These are phyloP conservation scores for Dinothrombium tinctorium DNA, from an alignment of 1,140 invertebrate genomes.

Conservation along the genomic window DNA sequence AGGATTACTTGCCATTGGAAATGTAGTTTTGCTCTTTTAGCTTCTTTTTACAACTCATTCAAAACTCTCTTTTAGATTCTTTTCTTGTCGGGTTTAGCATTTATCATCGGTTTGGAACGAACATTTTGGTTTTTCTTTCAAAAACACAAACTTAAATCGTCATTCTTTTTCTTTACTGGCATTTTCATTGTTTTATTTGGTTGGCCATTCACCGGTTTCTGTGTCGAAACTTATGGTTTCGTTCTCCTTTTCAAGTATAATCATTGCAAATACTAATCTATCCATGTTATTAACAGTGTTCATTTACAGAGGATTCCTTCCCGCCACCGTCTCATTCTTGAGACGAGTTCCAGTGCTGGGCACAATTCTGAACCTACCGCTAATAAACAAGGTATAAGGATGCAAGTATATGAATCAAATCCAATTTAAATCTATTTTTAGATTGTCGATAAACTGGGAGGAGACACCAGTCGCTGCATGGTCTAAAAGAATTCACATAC, in stretches of 20 bases:
- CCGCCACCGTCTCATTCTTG: constrained; percentile 37
- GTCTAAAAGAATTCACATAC: too few species aligned
- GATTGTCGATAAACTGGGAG: constrained; percentile 12
- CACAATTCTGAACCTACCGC: constrained; percentile 31
- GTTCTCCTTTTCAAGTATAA: constrained; percentile 27
- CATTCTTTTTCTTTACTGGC: constrained; percentile 75
- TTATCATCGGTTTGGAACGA: constrained; percentile 83
- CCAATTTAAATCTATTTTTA: not conserved
- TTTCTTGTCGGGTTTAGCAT: constrained; percentile 78
- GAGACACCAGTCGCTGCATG: constrained; percentile 13
- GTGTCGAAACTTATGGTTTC: constrained; percentile 60
- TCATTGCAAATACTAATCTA: too few species aligned
- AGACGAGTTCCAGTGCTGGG: constrained; percentile 35
- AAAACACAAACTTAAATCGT: constrained; percentile 79
- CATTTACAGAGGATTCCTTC: constrained; percentile 35
- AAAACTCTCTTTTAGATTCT: too few species aligned
- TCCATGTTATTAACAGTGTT: too few species aligned
- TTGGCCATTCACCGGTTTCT: constrained; percentile 87
- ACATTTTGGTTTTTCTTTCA: constrained; percentile 97
- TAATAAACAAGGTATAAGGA: constrained; percentile 28
- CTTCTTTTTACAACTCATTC: too few species aligned
- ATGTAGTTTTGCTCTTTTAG: too few species aligned
- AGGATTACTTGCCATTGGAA: constrained; percentile 89
- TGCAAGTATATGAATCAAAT: not conserved
- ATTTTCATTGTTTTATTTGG: constrained; percentile 81